Conservation (phyloP, 1,140 invertebrate species). For the Glossosoma conforme region DNA sequence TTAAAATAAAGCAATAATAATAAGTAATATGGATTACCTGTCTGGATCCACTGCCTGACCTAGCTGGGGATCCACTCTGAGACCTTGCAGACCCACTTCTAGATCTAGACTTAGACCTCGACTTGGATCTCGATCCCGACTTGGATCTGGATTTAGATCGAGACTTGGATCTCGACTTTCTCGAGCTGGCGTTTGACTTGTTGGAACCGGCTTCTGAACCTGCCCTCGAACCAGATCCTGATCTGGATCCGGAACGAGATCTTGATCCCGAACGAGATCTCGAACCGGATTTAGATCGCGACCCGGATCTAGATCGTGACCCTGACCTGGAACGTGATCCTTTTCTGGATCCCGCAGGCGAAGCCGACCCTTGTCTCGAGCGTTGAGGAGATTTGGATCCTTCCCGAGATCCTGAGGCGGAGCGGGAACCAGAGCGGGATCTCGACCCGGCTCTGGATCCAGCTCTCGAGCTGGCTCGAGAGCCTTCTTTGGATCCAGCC, state of each 20-base stretch:
- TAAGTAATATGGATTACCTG: conserved; percentile 33
- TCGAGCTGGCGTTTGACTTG: conserved; percentile 30
- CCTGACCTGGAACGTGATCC: conserved; percentile 42
- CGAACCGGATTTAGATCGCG: conserved; percentile 35
- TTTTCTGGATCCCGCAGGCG: conserved; percentile 31
- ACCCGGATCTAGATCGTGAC: conserved; percentile 42
- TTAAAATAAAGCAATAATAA: not conserved
- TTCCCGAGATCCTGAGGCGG: conserved; percentile 37
- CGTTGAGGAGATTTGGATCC: conserved; percentile 30
- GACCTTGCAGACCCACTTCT: conserved; percentile 40
- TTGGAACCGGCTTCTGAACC: conserved; percentile 31
- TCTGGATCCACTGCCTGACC: conserved; percentile 42
- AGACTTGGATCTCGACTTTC: conserved; percentile 23
- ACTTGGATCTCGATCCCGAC: conserved; percentile 32
- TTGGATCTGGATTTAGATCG: conserved; percentile 15
- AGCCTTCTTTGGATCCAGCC: conserved; percentile 27
- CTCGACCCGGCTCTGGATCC: conserved; percentile 3
- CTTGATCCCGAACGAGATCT: conserved; percentile 34
- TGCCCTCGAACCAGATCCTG: conserved; percentile 32
- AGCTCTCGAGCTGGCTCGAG: conserved; percentile 20
- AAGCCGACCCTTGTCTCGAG: not conserved
- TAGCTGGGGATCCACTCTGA: conserved; percentile 39
- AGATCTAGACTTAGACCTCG: conserved; percentile 37
- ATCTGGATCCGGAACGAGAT: conserved; percentile 36
- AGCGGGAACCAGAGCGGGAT: conserved; percentile 39